phyloP scores from a whole-genome alignment of 2,888 invertebrate species.

The Hydropsyche betteni region DNA sequence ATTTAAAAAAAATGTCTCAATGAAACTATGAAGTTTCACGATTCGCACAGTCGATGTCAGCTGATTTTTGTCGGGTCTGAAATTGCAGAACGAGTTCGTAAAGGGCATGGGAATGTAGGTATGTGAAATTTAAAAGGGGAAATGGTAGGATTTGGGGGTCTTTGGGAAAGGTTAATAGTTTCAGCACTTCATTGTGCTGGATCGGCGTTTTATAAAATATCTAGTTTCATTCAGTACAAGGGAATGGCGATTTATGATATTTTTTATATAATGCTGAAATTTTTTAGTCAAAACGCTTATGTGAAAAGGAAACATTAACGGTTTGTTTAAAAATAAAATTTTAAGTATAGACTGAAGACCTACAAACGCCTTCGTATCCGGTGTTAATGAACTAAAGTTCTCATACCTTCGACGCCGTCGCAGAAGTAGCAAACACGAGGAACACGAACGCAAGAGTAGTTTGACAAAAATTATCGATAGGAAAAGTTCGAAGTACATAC shows the following conservation, averaged over 20 bases:
- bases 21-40: no score
- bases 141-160: background rate
- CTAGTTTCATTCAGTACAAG: background rate
- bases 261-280: background rate
- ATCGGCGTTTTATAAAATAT: slow-evolving; percentile 2
- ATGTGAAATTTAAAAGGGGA: background rate
- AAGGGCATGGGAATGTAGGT: slow-evolving; percentile 39
- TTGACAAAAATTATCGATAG: background rate
- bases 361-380: slow-evolving; percentile 34
- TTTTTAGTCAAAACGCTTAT: background rate
- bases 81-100: slow-evolving; percentile 34
- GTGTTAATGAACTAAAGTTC: slow-evolving; percentile 37
- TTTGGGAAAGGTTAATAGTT: slow-evolving; percentile 40
- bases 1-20: no score
- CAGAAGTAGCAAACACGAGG: slow-evolving; percentile 23
- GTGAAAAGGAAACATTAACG: slow-evolving; percentile 26
- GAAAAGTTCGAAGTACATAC: no score
- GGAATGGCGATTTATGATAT: background rate
- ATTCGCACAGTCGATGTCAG: no score
- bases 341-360: slow-evolving; percentile 34
- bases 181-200: slow-evolving; percentile 38
- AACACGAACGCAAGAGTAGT: slow-evolving; percentile 5
- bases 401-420: background rate
- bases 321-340: slow-evolving; percentile 28
- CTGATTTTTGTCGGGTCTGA: no score